These are phyloP conservation scores for Nasonia oneida DNA, from an alignment of 2,888 invertebrate genomes.

Conservation along the genomic window DNA sequence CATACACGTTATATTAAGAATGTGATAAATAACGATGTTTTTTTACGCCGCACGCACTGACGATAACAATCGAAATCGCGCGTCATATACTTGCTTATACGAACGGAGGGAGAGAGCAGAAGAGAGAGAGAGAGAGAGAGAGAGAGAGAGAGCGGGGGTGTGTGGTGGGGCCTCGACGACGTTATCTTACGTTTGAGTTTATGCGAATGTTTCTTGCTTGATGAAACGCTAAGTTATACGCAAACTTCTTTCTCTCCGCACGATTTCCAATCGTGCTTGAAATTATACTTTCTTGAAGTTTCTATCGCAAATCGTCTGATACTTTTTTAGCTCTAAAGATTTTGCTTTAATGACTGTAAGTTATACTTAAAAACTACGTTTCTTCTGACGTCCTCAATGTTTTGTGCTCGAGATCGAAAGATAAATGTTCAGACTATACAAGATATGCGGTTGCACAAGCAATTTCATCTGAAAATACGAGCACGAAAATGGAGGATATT, in stretches of 20 bases:
- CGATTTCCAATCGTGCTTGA: not conserved
- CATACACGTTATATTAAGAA: slow-evolving; percentile 38
- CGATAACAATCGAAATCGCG: slow-evolving; percentile 56
- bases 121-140: not conserved
- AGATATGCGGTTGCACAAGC: not conserved
- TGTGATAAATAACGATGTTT: slow-evolving; percentile 34
- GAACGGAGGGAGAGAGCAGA: not conserved
- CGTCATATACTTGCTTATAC: slow-evolving; percentile 15
- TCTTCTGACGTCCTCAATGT: too few species aligned
- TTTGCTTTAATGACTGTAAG: too few species aligned
- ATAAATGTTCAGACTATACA: not conserved
- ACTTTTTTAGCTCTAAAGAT: too few species aligned
- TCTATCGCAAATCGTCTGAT: too few species aligned
- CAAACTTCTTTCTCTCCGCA: not conserved
- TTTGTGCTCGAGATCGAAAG: too few species aligned
- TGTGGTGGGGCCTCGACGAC: not conserved
- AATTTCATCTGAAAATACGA: not conserved
- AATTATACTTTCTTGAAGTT: too few species aligned
- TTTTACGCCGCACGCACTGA: not conserved
- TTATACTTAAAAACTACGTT: too few species aligned
- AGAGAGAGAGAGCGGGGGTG: not conserved
- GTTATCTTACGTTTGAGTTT: slow-evolving; percentile 34
- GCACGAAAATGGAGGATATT: slow-evolving; percentile 10
- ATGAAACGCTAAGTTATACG: not conserved
- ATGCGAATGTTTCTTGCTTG: not conserved